These are phyloP conservation scores for Alentia gelatinosa DNA, from an alignment of 2,888 invertebrate species.

Conservation along the genomic window DNA sequence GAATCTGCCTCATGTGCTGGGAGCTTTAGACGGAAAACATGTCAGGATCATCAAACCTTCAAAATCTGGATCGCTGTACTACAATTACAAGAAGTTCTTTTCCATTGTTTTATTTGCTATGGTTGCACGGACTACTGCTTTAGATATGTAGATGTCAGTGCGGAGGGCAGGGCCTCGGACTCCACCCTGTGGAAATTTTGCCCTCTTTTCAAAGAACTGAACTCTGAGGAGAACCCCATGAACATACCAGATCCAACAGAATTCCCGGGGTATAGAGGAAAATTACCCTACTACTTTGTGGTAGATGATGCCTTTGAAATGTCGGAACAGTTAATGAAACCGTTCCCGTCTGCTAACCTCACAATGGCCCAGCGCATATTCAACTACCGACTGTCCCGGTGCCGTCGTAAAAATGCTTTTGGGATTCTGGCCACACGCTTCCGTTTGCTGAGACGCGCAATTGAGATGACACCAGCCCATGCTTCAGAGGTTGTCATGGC, in stretches of 20 bases:
- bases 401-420: slow-evolving; percentile 25
- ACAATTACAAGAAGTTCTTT: background rate
- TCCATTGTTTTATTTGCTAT: background rate
- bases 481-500: background rate
- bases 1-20: background rate
- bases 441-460: background rate
- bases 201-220: background rate
- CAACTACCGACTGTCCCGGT: slow-evolving; percentile 50
- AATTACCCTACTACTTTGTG: slow-evolving; percentile 57
- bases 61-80: background rate
- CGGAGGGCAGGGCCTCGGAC: background rate
- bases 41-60: background rate
- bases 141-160: background rate
- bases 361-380: slow-evolving; percentile 37
- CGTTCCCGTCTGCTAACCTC: slow-evolving; percentile 58
- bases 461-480: background rate
- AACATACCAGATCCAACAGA: background rate
- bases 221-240: background rate
- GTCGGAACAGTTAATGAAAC: slow-evolving; percentile 60
- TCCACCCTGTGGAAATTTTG: background rate
- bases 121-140: too few relatives aligned
- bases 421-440: too few relatives aligned
- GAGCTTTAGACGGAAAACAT: background rate
- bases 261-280: background rate
- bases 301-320: slow-evolving; percentile 65